A percentile compares a stretch with the other conserved stretches of the same genome.
Evolutionary conservation across 2,888 invertebrate species (phyloP).

Genomic region (Andrena flavipes): DNA sequence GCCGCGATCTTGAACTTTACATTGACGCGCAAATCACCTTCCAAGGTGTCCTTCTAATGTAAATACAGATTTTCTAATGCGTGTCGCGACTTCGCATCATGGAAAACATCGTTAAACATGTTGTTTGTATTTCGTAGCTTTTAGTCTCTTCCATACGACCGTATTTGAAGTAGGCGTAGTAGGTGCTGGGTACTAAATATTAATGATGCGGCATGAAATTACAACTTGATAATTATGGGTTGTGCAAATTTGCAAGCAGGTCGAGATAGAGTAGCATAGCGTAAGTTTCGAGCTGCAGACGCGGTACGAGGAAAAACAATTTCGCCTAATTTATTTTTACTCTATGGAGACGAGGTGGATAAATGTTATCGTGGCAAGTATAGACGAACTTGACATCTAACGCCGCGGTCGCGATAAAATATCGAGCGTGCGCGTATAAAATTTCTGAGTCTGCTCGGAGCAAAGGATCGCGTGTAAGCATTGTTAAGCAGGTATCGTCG

Average conservation of each 20-base stretch:
- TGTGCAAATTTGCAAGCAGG: background rate
- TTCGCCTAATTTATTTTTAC: background rate
- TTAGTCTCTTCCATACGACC: background rate
- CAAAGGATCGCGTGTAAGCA: background rate
- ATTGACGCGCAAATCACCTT: constrained; percentile 22
- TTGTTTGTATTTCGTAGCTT: background rate
- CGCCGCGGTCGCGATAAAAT: constrained; percentile 8
- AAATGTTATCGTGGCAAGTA: constrained; percentile 12
- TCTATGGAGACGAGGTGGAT: background rate
- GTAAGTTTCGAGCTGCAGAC: background rate
- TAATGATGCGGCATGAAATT: background rate
- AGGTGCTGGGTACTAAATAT: background rate
- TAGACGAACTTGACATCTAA: background rate
- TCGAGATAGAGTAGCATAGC: background rate
- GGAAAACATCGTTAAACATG: constrained; percentile 20
- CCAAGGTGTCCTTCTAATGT: constrained; percentile 2
- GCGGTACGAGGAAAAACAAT: background rate
- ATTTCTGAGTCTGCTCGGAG: background rate
- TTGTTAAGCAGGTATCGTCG: background rate
- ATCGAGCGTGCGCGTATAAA: background rate
- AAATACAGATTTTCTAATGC: constrained; percentile 26
- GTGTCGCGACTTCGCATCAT: background rate
- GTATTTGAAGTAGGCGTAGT: background rate
- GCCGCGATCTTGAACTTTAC: constrained; percentile 22
- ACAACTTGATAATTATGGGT: background rate